Evolutionary conservation across 2,888 invertebrate genomes (phyloP).

Genomic region (Dicyrtoma fusca): DNA sequence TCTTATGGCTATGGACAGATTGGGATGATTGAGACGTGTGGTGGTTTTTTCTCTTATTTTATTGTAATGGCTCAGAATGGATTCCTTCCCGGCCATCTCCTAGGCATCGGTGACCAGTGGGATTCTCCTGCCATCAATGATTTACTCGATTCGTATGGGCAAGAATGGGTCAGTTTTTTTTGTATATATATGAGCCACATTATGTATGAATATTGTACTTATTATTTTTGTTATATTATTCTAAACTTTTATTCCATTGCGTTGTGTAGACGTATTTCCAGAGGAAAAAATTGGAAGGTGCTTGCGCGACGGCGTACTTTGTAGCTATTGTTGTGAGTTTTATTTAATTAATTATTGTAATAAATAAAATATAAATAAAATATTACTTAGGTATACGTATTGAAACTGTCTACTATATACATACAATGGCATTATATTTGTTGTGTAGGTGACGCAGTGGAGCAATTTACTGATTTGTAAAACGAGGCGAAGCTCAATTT

Average conservation of each 20-base stretch:
- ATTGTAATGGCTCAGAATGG: slow-evolving; percentile 84
- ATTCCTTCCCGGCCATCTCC: slow-evolving; percentile 69
- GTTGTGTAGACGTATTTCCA: slow-evolving; percentile 44
- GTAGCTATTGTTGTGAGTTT: slow-evolving; percentile 60
- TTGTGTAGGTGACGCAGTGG: slow-evolving; percentile 39
- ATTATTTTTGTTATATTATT: background rate
- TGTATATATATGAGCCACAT: background rate
- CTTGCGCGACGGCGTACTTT: slow-evolving; percentile 65
- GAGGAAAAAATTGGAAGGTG: slow-evolving; percentile 44
- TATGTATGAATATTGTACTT: slow-evolving; percentile 6
- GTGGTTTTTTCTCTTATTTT: slow-evolving; percentile 85
- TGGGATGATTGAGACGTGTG: slow-evolving; percentile 79
- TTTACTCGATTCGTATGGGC: slow-evolving; percentile 72
- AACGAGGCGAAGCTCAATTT: slow-evolving; percentile 35
- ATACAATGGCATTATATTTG: too few relatives aligned
- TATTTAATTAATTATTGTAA: slow-evolving; percentile 4
- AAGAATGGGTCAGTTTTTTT: slow-evolving; percentile 68
- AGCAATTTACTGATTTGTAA: slow-evolving; percentile 46
- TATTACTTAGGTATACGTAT: too few relatives aligned
- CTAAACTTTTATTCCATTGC: background rate
- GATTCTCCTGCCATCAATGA: slow-evolving; percentile 72
- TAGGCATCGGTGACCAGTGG: slow-evolving; percentile 72
- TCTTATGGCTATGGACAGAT: slow-evolving; percentile 82
- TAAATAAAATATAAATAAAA: too few relatives aligned
- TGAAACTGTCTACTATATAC: background rate